phyloP scores from a whole-genome alignment of 2,113 vertebrate genomes.

The Danio rerio region GRCz12tu NC_133179.1:15068501-15069000 shows the following conservation, averaged over 20 bases:
- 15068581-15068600: constrained; percentile 83
- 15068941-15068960: constrained; percentile 80
- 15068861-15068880: constrained; percentile 92
- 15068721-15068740: constrained; percentile 75
- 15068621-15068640: constrained; percentile 79
- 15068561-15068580: constrained; percentile 83
- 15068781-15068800: constrained; percentile 90
- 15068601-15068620: constrained; percentile 89
- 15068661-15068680: constrained; percentile 88
- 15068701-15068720: constrained; percentile 38
- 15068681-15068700: constrained; percentile 90
- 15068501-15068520: constrained; percentile 86
- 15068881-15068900: constrained; percentile 70
- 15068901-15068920: constrained; percentile 91
- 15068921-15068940: constrained; percentile 80
- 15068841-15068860: constrained; percentile 90
- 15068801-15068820: constrained; percentile 83
- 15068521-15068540: constrained; percentile 84
- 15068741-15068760: constrained; percentile 88
- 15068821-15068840: constrained; percentile 80
- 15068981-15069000: constrained; percentile 83
- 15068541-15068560: constrained; percentile 78
- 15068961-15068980: constrained; percentile 89
- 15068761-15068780: constrained; percentile 90
- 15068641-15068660: constrained; percentile 94